phyloP scores from a whole-genome alignment of 2,888 invertebrate genomes.

The Aspidiotus rigidus region DNA sequence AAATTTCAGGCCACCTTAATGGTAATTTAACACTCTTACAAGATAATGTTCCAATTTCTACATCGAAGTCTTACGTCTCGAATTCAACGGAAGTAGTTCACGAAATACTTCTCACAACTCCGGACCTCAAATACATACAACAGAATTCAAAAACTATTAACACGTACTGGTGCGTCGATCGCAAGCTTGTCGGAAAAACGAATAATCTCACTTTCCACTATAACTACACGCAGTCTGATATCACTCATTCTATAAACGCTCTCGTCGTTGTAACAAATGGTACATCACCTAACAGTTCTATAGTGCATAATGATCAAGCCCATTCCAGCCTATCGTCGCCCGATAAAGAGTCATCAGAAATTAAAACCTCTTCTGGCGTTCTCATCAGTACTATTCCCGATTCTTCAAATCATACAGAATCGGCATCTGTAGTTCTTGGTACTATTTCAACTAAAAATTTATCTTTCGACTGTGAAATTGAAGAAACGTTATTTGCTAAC shows the following conservation, averaged over 20 bases:
- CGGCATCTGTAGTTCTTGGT: constrained; percentile 14
- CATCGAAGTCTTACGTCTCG: constrained; percentile 51
- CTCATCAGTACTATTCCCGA: constrained; percentile 36
- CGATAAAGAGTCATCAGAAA: constrained; percentile 44
- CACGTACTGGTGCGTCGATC: constrained; percentile 74
- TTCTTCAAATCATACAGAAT: constrained; percentile 35
- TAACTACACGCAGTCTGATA: constrained; percentile 55
- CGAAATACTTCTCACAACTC: constrained; percentile 50
- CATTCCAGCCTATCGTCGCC: constrained; percentile 46
- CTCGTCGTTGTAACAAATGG: constrained; percentile 52
- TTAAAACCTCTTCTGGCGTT: constrained; percentile 7
- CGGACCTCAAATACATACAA: constrained; percentile 54
- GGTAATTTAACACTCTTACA: constrained; percentile 59
- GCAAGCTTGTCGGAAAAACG: constrained; percentile 57
- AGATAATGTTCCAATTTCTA: constrained; percentile 47
- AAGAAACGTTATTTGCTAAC: constrained; percentile 52
- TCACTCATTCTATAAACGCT: constrained; percentile 56
- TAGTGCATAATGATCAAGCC: constrained; percentile 44
- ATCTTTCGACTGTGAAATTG: not conserved
- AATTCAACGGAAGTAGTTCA: constrained; percentile 53
- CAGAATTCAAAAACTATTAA: constrained; percentile 49
- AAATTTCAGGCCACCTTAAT: constrained; percentile 53
- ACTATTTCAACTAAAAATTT: too few species aligned
- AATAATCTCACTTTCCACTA: constrained; percentile 53
- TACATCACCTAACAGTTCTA: constrained; percentile 45